These are phyloP conservation scores for Varecia variegata DNA, from an alignment of 2,797 vertebrate species.

Conservation along the genomic window DNA sequence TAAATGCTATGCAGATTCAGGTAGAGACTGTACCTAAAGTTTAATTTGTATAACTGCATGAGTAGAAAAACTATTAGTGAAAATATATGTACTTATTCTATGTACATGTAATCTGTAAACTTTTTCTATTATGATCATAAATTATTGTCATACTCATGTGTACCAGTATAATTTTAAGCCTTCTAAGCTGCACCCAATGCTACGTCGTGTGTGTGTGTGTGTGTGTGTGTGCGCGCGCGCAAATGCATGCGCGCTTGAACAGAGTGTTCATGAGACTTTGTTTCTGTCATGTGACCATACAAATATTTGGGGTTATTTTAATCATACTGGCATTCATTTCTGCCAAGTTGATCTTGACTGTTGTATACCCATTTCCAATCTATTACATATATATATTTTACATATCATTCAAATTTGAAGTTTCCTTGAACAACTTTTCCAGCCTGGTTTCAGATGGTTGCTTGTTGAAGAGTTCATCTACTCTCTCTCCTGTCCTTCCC, in stretches of 20 bases:
- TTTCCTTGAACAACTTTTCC: background rate
- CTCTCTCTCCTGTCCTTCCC: background rate
- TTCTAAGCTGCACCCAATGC: background rate
- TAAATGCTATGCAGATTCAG: background rate
- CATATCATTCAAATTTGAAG: background rate
- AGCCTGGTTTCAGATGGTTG: background rate
- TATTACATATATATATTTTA: background rate
- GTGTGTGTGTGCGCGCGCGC: background rate
- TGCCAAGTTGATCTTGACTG: background rate
- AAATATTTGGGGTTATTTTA: conserved; percentile 4
- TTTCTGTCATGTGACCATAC: background rate
- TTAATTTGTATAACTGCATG: background rate
- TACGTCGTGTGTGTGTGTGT: background rate
- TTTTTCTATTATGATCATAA: background rate
- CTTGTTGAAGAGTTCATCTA: background rate
- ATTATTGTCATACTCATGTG: background rate
- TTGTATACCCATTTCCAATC: background rate
- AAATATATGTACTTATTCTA: background rate
- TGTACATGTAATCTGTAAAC: background rate
- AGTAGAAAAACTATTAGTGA: background rate
- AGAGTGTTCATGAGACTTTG: conserved; percentile 1
- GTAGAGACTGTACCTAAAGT: background rate
- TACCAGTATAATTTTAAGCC: background rate
- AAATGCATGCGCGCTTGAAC: background rate
- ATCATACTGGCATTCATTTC: background rate